Evolutionary conservation across 2,888 invertebrate genomes (phyloP).

Genomic region (Diarsia rubi): DNA sequence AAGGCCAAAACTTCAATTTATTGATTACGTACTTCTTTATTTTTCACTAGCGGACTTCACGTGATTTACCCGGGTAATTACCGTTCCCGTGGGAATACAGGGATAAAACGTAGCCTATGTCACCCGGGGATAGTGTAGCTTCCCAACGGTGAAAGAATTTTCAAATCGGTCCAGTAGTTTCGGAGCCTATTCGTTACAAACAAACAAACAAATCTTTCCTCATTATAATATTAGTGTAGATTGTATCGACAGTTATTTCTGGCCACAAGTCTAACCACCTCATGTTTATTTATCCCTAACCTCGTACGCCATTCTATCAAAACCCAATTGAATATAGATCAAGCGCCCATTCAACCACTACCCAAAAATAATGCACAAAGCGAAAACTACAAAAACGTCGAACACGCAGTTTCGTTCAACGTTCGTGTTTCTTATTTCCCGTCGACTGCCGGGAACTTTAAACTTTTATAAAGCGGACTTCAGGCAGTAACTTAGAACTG

Average conservation of each 20-base stretch:
- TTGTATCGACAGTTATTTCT: neutral
- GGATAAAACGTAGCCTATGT: too few relatives aligned
- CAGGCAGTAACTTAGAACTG: slow-evolving; percentile 59
- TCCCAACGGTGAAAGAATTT: too few relatives aligned
- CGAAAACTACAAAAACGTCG: slow-evolving; percentile 31
- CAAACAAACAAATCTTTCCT: too few relatives aligned
- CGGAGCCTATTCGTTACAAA: too few relatives aligned
- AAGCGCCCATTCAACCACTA: slow-evolving; percentile 14
- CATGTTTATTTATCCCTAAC: neutral
- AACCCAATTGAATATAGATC: slow-evolving; percentile 25
- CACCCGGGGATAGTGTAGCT: too few relatives aligned
- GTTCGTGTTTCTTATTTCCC: slow-evolving; percentile 53
- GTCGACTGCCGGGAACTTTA: slow-evolving; percentile 53
- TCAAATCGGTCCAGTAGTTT: too few relatives aligned
- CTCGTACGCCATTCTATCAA: neutral
- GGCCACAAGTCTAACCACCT: neutral
- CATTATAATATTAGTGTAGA: too few relatives aligned
- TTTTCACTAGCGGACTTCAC: too few relatives aligned
- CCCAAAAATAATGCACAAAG: slow-evolving; percentile 22
- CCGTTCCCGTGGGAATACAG: too few relatives aligned
- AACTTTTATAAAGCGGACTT: slow-evolving; percentile 64
- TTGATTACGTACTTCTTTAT: neutral
- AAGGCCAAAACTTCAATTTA: neutral
- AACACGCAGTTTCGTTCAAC: slow-evolving; percentile 36
- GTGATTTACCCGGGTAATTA: too few relatives aligned